Base-by-base conservation (phyloP, 2,797 vertebrate genomes). In the Gallinago stenura region DNA sequence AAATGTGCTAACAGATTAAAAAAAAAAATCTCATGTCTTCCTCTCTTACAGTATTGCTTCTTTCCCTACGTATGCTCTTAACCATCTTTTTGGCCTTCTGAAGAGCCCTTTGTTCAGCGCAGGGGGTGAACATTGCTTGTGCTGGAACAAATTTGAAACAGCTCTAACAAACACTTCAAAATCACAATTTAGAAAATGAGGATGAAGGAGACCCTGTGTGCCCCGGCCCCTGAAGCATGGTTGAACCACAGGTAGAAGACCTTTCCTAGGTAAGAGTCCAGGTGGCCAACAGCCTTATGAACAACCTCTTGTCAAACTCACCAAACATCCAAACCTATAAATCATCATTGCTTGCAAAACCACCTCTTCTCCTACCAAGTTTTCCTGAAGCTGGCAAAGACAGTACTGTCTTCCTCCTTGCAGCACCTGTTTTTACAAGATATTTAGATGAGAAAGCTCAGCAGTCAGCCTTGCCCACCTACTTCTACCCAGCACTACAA, bases 101-200 rank as follows among this genome's bases (percentile, higher is more conserved):
- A 58, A 80, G 30, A 61, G 43, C 19, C 21, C 19, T 84, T 89
- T 79, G 41, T n/a, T 37, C 41, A 54, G 46, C 57, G 60, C 4
- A 25, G 12, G 0, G 2, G 33, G 14, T 48, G 26, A 62, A 54
- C 1, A 0, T 21, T 33, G 10, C 28, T 78, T 82, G 79, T 1
- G 7, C 37, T 50, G 26, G 46, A 83, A 77, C 20, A 25, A 57
- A 17, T 16, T 17, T 26, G 30, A 66, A 83, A 58, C 25, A 61
- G 15, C 10, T 57, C 37, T 58, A 48, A 48, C 0, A 15, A 75
- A 45, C 45, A 26, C 0, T 0, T 8, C 50, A 41, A 53, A 64
- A 80, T 1, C 26, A 43, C 11, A 51, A n/a, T 14, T 46, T 7
- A 25, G 77, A 60, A 68, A 69, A 56, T 2, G 9, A 83, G 35